A percentile compares a stretch with the other conserved stretches of the same genome.
These are phyloP conservation scores for Oligia fasciuncula DNA, from an alignment of 2,888 invertebrate species.

Conservation along the genomic window DNA sequence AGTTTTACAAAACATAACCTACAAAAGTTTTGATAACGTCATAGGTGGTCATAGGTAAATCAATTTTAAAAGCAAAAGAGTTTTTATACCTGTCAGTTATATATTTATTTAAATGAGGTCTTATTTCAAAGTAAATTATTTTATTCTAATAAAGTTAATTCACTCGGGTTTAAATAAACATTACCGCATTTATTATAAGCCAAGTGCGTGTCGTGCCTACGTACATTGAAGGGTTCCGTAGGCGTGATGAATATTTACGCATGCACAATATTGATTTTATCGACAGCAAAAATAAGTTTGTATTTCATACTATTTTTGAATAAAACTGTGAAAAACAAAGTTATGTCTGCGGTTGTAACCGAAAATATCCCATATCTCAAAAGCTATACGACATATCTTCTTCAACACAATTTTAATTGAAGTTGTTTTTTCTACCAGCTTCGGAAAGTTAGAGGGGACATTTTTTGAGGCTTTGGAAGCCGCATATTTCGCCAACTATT, in stretches of 20 bases:
- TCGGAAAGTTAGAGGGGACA: no score
- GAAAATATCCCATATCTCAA: neutral
- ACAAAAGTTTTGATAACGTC: slow-evolving; percentile 8
- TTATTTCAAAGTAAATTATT: neutral
- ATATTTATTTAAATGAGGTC: neutral
- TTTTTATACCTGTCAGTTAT: neutral
- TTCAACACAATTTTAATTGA: neutral
- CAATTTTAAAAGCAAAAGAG: neutral
- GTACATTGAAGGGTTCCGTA: neutral
- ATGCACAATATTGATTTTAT: neutral
- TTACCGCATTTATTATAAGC: neutral
- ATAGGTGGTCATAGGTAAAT: neutral
- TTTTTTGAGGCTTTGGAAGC: no score
- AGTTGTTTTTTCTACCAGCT: neutral
- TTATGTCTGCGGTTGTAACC: neutral
- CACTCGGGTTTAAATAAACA: neutral
- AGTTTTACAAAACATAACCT: slow-evolving; percentile 33
- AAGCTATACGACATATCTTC: neutral
- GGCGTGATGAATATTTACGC: neutral
- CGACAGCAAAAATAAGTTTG: neutral
- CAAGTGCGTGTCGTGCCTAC: neutral
- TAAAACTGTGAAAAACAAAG: neutral
- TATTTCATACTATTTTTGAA: neutral
- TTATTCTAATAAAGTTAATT: neutral
- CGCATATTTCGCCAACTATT: no score